Evolutionary conservation across 1,140 invertebrate genomes (phyloP).

Genomic region (Drosophila neocordata): DNA sequence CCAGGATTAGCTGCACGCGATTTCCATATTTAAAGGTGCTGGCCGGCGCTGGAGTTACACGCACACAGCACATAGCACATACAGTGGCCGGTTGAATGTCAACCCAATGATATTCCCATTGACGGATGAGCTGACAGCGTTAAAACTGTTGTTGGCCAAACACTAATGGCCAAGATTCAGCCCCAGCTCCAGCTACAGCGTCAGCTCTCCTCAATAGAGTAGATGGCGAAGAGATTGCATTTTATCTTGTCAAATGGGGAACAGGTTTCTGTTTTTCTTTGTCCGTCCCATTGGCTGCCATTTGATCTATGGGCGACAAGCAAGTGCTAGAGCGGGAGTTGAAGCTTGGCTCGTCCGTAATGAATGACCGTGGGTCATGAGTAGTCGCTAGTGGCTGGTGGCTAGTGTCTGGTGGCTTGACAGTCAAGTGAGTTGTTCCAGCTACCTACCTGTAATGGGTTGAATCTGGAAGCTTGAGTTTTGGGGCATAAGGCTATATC

Average conservation of each 20-base stretch:
- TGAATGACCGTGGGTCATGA: conserved; percentile 81
- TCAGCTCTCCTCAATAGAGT: conserved; percentile 26
- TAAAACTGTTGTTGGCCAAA: conserved; percentile 82
- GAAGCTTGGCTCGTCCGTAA: conserved; percentile 59
- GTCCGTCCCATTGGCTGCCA: conserved; percentile 42
- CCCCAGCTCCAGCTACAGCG: conserved; percentile 26
- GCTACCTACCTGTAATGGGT: conserved; percentile 90
- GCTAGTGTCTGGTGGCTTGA: conserved; percentile 33
- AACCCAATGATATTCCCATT: conserved; percentile 81
- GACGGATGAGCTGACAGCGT: conserved; percentile 83
- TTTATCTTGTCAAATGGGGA: conserved; percentile 47
- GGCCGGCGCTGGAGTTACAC: conserved; percentile 54
- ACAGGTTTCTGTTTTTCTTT: conserved; percentile 39
- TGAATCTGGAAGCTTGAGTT: conserved; percentile 94
- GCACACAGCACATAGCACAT: conserved; percentile 30
- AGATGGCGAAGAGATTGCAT: conserved; percentile 51
- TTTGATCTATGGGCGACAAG: conserved; percentile 74
- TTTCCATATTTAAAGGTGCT: conserved; percentile 81
- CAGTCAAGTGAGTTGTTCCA: conserved; percentile 75
- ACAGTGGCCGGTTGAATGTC: conserved; percentile 71
- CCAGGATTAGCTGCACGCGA: conserved; percentile 78
- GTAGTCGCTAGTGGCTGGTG: conserved; percentile 62
- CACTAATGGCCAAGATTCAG: conserved; percentile 73
- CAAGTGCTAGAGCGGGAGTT: conserved; percentile 33
- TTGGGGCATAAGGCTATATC: conserved; percentile 90